Conservation (phyloP, 2,888 invertebrate genomes). For the Meta bourneti region DNA sequence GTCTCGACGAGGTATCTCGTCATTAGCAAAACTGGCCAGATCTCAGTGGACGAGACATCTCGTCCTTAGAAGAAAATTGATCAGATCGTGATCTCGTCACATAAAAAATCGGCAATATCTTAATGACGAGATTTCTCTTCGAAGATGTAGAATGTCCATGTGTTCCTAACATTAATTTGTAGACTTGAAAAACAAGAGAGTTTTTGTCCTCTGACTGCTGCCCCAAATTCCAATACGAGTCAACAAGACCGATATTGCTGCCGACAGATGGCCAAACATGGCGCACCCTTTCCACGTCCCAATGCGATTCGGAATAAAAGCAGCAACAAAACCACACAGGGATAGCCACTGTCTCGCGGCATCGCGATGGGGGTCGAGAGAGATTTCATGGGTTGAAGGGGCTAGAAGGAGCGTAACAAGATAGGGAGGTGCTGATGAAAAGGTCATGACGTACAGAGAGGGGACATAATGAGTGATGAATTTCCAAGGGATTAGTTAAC, state of each 20-base stretch:
- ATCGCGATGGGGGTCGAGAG: background rate
- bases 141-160: too few relatives aligned
- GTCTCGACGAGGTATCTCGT: too few relatives aligned
- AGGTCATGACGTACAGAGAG: conserved; percentile 7
- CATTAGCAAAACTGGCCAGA: too few relatives aligned
- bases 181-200: too few relatives aligned
- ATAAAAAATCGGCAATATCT: too few relatives aligned
- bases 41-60: too few relatives aligned
- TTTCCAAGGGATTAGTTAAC: conserved; percentile 50
- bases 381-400: conserved; percentile 33
- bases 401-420: conserved; percentile 9
- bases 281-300: background rate
- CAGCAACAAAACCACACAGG: background rate
- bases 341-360: background rate
- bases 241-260: background rate
- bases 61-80: too few relatives aligned
- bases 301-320: background rate
- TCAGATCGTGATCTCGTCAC: too few relatives aligned
- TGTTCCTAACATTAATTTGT: too few relatives aligned
- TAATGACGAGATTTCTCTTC: too few relatives aligned
- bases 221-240: too few relatives aligned
- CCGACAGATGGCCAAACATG: background rate
- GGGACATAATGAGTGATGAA: conserved; percentile 50
- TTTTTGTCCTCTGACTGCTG: too few relatives aligned
- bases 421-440: conserved; percentile 1